These are phyloP conservation scores for Hemibagrus guttatus DNA, from an alignment of 2,797 vertebrate species.

Conservation along the genomic window DNA sequence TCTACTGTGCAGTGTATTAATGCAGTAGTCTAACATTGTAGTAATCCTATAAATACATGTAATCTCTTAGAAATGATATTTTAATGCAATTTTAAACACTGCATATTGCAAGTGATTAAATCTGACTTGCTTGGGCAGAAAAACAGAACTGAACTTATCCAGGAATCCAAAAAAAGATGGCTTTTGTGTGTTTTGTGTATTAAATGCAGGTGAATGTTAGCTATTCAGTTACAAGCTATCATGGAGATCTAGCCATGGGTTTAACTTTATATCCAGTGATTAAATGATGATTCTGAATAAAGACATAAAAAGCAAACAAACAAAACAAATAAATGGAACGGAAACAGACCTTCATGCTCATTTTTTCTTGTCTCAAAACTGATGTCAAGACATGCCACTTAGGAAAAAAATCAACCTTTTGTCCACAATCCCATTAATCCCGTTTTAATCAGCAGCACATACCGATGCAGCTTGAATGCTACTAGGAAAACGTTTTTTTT, in stretches of 20 bases:
- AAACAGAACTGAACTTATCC: not conserved
- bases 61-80: not conserved
- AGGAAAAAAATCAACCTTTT: not conserved
- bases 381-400: not conserved
- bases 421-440: not conserved
- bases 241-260: not conserved
- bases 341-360: not conserved
- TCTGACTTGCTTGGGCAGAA: not conserved
- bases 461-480: not conserved
- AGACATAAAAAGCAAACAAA: not conserved
- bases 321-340: not conserved
- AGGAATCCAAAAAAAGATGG: not conserved
- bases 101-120: not conserved
- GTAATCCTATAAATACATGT: constrained; percentile 22
- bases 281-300: not conserved
- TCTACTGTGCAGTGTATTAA: not conserved
- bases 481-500: not conserved
- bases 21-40: not conserved
- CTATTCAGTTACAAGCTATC: not conserved
- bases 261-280: not conserved
- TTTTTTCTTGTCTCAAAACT: not conserved
- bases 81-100: not conserved
- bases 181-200: not conserved
- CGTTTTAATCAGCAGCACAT: constrained; percentile 1
- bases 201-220: not conserved